These are phyloP conservation scores for Drosophila fulvimacula DNA, from an alignment of 2,888 invertebrate species.

Conservation along the genomic window DNA sequence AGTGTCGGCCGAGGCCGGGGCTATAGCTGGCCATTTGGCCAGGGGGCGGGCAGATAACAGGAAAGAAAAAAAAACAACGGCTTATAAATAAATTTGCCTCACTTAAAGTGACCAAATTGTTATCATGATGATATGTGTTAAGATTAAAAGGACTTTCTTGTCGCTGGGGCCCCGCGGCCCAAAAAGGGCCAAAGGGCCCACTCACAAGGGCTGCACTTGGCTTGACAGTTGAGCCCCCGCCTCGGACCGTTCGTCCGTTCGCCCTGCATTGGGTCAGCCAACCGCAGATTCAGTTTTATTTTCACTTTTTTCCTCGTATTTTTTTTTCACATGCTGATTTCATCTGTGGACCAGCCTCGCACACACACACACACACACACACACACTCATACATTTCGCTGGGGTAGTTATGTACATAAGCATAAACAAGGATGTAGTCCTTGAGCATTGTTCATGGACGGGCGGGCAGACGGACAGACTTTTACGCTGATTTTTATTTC, in stretches of 20 bases:
- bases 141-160: constrained; percentile 84
- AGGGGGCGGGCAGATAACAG: background rate
- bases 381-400: constrained; percentile 8
- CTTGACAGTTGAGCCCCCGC: constrained; percentile 41
- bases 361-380: constrained; percentile 5
- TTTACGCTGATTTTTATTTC: constrained; percentile 82
- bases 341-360: constrained; percentile 55
- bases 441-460: constrained; percentile 56
- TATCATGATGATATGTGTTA: constrained; percentile 84
- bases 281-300: constrained; percentile 66
- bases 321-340: constrained; percentile 80
- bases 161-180: constrained; percentile 61
- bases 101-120: constrained; percentile 85
- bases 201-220: constrained; percentile 42
- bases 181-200: constrained; percentile 37
- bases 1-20: constrained; percentile 17
- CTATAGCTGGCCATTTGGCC: background rate
- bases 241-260: background rate
- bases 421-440: constrained; percentile 63
- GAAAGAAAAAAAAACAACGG: constrained; percentile 65
- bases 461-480: constrained; percentile 55
- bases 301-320: constrained; percentile 27
- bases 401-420: constrained; percentile 24
- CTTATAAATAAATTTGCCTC: constrained; percentile 85
- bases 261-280: constrained; percentile 36